Base-by-base conservation (phyloP, 1,140 invertebrate species). In the Cecropterus lyciades region DNA sequence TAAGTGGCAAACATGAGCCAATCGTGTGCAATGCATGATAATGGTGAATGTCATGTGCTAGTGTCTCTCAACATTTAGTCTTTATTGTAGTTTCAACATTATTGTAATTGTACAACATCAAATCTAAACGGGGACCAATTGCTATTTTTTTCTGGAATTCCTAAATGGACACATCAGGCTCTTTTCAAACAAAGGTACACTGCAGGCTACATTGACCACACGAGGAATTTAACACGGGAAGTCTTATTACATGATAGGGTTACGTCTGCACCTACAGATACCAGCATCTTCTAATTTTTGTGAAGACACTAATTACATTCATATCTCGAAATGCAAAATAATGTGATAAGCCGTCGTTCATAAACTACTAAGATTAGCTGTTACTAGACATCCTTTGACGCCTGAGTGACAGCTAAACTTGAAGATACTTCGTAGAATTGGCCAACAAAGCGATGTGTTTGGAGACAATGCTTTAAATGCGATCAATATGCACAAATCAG, bases 371-470 rank as follows among this genome's bases (percentile, higher is more conserved):
- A 85, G 81, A 77, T 84, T 84, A 83, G 79, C 86, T 84, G 82
- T 85, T 77, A 79, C 59, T 64, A 45, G 46, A 51, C 64, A 52
- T 51, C 40, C 43, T 53, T 51, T 24, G 63, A 66, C 49, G 55
- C 57, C n/a, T 53, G 42, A 53, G 63, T 70, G 82, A 89, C 84
- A 85, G 84, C 84, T 85, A 91, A 87, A 81, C 82, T 87, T 84
- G 64, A 55, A 63, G 67, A 75, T 70, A 71, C 71, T 66, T 72
- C 66, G 59, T 74, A 80, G 74, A 88, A 57, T 80, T 89, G 81
- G 79, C 85, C 81, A 76, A 85, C 67, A 83, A 91, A 92, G 88
- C 89, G 80, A 91, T 92, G 89, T 91, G 85, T 85, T 85, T 59
- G 80, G 79, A 78, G 72, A 79, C 66, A 83, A 85, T 84, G 78